A percentile compares a stretch with the other conserved stretches of the same genome.
phyloP scores from a whole-genome alignment of 2,888 invertebrate genomes.

The Periphyllus acericola region DNA sequence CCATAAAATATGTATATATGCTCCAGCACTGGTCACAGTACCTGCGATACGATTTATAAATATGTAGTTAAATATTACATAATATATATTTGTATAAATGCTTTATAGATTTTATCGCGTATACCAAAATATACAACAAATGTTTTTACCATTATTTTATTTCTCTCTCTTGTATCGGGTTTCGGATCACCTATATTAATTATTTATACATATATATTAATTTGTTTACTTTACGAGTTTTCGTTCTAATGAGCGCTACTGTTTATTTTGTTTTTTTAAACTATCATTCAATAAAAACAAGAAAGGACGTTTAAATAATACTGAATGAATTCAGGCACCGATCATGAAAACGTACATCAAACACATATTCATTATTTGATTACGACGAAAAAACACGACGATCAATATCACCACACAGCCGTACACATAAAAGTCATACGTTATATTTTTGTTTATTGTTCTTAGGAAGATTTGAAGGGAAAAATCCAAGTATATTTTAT shows the following conservation, averaged over 20 bases:
- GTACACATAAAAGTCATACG: not conserved
- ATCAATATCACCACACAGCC: not conserved
- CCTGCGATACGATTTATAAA: not conserved
- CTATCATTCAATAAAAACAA: conserved; percentile 17
- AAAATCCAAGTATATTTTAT: conserved; percentile 46
- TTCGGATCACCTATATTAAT: not conserved
- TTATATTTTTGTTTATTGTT: conserved; percentile 27
- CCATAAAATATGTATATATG: not conserved
- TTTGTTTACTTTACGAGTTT: no score
- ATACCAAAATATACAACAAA: not conserved
- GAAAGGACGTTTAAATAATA: not conserved
- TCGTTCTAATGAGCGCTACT: not conserved
- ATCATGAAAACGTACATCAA: not conserved
- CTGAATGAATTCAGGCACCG: not conserved
- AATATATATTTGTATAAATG: not conserved
- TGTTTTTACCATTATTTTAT: not conserved
- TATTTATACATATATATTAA: no score
- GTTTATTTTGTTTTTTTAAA: conserved; percentile 25
- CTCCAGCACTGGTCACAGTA: no score
- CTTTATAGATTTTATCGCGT: conserved; percentile 10
- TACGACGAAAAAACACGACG: not conserved
- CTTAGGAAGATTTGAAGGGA: not conserved
- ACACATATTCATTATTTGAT: not conserved
- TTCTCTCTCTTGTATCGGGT: not conserved
- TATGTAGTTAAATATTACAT: not conserved